These are phyloP conservation scores for Drosophila engyochracea DNA, from an alignment of 2,888 invertebrate genomes.

Conservation along the genomic window DNA sequence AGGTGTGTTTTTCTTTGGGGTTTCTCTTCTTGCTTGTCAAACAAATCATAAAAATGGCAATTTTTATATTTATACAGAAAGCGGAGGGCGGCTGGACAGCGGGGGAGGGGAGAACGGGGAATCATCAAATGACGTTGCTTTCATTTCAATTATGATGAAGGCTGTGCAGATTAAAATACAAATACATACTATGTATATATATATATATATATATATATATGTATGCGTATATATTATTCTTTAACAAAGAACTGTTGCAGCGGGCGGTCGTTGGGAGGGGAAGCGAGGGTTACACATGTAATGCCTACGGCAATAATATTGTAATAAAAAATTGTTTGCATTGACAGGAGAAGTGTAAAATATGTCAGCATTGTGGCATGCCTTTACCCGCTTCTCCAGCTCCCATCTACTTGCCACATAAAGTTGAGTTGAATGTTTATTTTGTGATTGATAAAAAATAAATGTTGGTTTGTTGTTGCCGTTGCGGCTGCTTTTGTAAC, in stretches of 20 bases:
- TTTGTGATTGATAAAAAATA: slow-evolving; percentile 78
- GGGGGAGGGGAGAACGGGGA: background rate
- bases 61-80: slow-evolving; percentile 29
- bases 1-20: slow-evolving; percentile 17
- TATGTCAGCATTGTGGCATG: slow-evolving; percentile 49
- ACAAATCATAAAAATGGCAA: slow-evolving; percentile 74
- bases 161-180: slow-evolving; percentile 64
- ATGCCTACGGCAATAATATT: slow-evolving; percentile 61
- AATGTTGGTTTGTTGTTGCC: slow-evolving; percentile 62
- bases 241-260: slow-evolving; percentile 13
- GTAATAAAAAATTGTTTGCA: slow-evolving; percentile 69
- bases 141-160: slow-evolving; percentile 71
- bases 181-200: slow-evolving; percentile 14
- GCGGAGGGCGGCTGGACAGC: background rate
- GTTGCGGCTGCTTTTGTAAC: slow-evolving; percentile 28
- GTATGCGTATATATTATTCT: slow-evolving; percentile 16
- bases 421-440: slow-evolving; percentile 71
- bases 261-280: background rate
- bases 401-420: slow-evolving; percentile 31
- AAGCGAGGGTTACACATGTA: slow-evolving; percentile 15
- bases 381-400: slow-evolving; percentile 7
- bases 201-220: background rate
- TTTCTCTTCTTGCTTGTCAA: slow-evolving; percentile 52
- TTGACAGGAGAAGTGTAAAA: slow-evolving; percentile 74
- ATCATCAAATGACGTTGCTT: slow-evolving; percentile 64